These are phyloP conservation scores for Turritopsis dohrnii DNA, from an alignment of 30 jellyfish, hydroid and myxozoan genomes.

Conservation along the genomic window DNA sequence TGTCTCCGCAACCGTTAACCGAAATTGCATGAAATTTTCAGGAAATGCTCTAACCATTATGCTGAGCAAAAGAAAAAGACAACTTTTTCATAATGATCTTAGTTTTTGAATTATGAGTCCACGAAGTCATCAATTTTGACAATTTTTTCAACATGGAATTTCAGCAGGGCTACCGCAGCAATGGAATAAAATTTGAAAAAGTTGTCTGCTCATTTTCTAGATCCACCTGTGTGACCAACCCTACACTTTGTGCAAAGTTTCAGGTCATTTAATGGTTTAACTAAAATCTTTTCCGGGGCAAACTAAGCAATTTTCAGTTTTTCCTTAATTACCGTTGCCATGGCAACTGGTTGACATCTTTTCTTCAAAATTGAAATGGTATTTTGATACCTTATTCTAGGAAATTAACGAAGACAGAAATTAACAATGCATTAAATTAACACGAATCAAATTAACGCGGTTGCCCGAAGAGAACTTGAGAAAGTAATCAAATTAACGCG, in stretches of 20 bases:
- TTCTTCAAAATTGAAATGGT: background rate
- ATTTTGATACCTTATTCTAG: too few relatives aligned
- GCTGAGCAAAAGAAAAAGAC: background rate
- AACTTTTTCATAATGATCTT: background rate
- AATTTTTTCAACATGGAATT: too few relatives aligned
- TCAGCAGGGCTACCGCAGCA: background rate
- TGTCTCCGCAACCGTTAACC: background rate
- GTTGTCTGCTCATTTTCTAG: background rate
- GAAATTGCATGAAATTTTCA: background rate
- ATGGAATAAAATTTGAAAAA: background rate
- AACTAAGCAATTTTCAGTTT: background rate
- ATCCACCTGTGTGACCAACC: background rate
- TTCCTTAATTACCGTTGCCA: background rate
- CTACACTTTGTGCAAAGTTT: background rate
- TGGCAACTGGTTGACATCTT: background rate
- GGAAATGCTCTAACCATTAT: background rate
- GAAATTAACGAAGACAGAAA: too few relatives aligned
- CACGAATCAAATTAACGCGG: too few relatives aligned
- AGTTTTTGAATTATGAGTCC: background rate
- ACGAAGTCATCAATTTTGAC: background rate
- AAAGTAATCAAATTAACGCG: too few relatives aligned
- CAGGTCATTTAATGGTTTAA: background rate
- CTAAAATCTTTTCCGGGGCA: background rate
- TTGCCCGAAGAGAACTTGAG: too few relatives aligned
- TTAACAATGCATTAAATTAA: too few relatives aligned